phyloP scores from a whole-genome alignment of 2,797 vertebrate genomes.

The Argentina silus region DNA sequence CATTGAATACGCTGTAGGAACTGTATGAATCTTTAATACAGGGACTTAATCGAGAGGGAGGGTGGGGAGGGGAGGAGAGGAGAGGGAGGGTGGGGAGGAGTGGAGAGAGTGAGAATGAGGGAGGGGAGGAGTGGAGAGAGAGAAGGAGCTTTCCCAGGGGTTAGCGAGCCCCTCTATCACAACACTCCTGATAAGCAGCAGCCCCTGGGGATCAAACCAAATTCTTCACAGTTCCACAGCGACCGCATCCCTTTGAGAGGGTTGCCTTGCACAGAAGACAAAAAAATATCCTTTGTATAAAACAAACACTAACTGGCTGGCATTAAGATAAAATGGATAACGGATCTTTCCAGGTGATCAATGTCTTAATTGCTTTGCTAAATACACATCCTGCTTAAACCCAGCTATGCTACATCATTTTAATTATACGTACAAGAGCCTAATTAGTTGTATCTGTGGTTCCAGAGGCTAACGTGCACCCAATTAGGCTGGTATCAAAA shows the following conservation, averaged over 20 bases:
- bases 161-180: conserved; percentile 64
- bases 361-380: conserved; percentile 76
- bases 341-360: conserved; percentile 77
- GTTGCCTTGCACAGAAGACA: conserved; percentile 2
- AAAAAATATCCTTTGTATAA: conserved; percentile 45
- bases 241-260: conserved; percentile 34
- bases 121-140: conserved; percentile 14
- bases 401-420: conserved; percentile 74
- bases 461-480: conserved; percentile 76
- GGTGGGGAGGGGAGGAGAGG: background rate
- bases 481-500: conserved; percentile 80
- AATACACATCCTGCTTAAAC: conserved; percentile 74
- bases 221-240: conserved; percentile 57
- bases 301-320: conserved; percentile 49
- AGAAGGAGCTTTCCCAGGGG: conserved; percentile 47
- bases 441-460: conserved; percentile 81
- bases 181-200: conserved; percentile 65
- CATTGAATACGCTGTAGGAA: conserved; percentile 58
- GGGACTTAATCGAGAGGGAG: conserved; percentile 66
- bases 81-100: conserved; percentile 44
- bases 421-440: conserved; percentile 78
- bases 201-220: conserved; percentile 60
- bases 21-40: conserved; percentile 72
- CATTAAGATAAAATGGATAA: conserved; percentile 62
- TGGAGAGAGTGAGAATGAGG: conserved; percentile 10